Evolutionary conservation across 92 coral and sea anemone genomes (phyloP).

Genomic region (Epizoanthus illoricatus): DNA sequence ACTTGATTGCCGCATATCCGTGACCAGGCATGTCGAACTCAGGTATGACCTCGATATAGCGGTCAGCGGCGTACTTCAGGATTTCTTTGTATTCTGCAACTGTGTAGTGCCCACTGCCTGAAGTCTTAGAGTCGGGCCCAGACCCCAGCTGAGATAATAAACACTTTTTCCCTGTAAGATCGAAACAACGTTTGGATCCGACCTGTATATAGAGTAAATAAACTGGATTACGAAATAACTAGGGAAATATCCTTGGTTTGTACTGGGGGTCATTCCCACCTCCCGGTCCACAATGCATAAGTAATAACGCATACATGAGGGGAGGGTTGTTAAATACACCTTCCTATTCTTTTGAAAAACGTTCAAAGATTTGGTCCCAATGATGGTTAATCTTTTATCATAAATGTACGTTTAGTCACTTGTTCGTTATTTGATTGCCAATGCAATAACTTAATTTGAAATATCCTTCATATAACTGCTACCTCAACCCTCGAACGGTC

Average conservation of each 20-base stretch:
- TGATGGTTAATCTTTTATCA: no score
- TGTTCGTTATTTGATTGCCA: no score
- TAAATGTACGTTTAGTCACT: no score
- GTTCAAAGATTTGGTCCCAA: no score
- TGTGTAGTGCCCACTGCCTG: conserved; percentile 77
- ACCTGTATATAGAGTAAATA: conserved; percentile 41
- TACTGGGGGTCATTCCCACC: not conserved
- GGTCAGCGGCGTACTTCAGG: conserved; percentile 66
- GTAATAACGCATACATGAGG: no score
- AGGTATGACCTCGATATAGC: conserved; percentile 86
- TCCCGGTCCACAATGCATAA: no score
- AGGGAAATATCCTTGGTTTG: not conserved
- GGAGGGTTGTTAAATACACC: no score
- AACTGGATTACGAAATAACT: not conserved
- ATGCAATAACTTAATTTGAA: no score
- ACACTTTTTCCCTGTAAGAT: conserved; percentile 60
- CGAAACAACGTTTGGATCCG: conserved; percentile 89
- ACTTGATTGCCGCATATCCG: conserved; percentile 40
- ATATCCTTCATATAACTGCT: no score
- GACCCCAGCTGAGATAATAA: conserved; percentile 91
- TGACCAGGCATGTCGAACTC: conserved; percentile 99
- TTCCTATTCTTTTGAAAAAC: no score
- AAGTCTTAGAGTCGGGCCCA: conserved; percentile 64
- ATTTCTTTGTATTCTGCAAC: conserved; percentile 73
- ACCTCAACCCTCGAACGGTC: no score